Evolutionary conservation across 2,113 vertebrate species (phyloP).

Genomic region (Cynocephalus volans): DNA sequence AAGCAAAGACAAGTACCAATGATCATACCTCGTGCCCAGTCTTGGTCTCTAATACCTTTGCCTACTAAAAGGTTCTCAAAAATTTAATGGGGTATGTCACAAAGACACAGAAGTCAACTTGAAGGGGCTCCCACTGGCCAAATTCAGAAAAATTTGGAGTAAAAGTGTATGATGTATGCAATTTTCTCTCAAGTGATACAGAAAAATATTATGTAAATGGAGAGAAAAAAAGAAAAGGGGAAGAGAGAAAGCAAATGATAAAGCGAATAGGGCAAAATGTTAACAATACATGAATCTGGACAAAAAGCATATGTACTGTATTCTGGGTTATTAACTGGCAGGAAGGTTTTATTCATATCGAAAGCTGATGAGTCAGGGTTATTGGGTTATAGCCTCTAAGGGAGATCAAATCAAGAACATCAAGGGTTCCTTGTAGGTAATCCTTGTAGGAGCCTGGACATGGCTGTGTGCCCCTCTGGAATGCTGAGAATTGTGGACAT

Average conservation of each 20-base stretch:
- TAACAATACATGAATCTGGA: neutral
- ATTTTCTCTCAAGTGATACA: neutral
- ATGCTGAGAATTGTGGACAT: neutral
- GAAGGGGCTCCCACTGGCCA: neutral
- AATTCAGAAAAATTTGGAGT: neutral
- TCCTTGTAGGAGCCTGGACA: neutral
- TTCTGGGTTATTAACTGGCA: neutral
- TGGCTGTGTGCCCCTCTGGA: too few relatives aligned
- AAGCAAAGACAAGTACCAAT: neutral
- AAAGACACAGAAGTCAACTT: neutral
- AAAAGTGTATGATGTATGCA: neutral
- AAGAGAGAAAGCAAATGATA: neutral
- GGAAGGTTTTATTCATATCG: neutral
- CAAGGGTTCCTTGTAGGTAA: neutral
- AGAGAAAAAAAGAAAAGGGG: neutral
- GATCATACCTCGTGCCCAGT: neutral
- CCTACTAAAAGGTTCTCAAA: constrained; percentile 1
- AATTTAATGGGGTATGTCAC: neutral
- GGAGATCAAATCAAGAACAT: neutral
- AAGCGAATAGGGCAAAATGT: neutral
- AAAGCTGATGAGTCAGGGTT: neutral
- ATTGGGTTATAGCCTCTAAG: neutral
- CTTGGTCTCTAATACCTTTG: neutral
- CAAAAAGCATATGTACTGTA: neutral
- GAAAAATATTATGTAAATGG: neutral